phyloP scores from a whole-genome alignment of 2,888 invertebrate species.

The Chaetoderma sp. region DNA sequence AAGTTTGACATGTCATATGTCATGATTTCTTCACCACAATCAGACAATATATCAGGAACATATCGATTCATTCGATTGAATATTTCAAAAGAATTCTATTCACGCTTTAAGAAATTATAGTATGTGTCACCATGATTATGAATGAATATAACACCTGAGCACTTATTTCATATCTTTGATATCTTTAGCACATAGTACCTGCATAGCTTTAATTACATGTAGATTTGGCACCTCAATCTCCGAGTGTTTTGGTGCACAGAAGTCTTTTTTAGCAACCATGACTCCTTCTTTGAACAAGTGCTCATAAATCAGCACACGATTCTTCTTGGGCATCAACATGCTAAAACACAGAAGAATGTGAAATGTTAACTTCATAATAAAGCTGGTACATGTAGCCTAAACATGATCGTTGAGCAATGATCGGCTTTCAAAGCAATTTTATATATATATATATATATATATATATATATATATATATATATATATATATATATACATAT shows the following conservation, averaged over 20 bases:
- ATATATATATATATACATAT: too few species aligned
- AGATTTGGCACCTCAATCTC: slow-evolving; percentile 97
- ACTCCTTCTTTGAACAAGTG: slow-evolving; percentile 99
- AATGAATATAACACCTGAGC: too few species aligned
- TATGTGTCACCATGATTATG: too few species aligned
- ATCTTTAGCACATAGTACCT: slow-evolving; percentile 74
- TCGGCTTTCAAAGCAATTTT: not conserved
- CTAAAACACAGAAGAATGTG: slow-evolving; percentile 70
- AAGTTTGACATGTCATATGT: too few species aligned
- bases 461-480: too few species aligned
- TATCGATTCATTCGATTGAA: too few species aligned
- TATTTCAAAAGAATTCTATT: too few species aligned
- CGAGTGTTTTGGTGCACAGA: slow-evolving; percentile 97
- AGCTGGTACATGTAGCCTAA: not conserved
- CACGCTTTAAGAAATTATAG: too few species aligned
- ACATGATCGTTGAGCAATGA: not conserved
- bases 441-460: too few species aligned
- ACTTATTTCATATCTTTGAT: too few species aligned
- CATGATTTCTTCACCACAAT: too few species aligned
- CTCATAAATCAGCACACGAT: slow-evolving; percentile 95
- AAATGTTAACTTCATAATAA: not conserved
- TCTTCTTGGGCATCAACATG: slow-evolving; percentile 99
- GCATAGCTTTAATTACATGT: slow-evolving; percentile 98
- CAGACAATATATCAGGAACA: too few species aligned
- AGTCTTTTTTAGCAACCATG: slow-evolving; percentile 99